Base-by-base conservation (phyloP, 2,113 vertebrate genomes). In the Anhinga anhinga region DNA sequence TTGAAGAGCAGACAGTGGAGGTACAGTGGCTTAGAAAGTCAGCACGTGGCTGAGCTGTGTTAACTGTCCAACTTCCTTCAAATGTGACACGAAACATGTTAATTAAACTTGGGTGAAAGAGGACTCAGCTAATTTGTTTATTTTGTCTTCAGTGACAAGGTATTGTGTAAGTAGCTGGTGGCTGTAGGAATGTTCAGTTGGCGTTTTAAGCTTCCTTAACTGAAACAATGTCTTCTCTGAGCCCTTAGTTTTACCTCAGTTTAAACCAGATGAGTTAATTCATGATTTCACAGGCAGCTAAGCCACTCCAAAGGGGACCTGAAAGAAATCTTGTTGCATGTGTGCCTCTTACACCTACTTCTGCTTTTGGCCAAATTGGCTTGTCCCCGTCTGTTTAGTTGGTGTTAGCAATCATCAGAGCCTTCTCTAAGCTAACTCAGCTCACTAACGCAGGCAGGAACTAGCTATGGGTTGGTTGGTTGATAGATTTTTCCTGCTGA, bases 101-200 rank as follows among this genome's bases (percentile, higher is more conserved):
- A 47, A 61, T 92, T 82, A 80, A 86, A 58, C 49, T 21, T 62
- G 30, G 32, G 26, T n/a, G 73, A 55, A n/a, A 50, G 78, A 79
- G 52, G 40, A 47, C 58, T 88, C 5, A 0, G 71, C 40, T 90
- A 21, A 45, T 83, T 65, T 72, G 50, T 27, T 80, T 23, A 12
- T 78, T 40, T n/a, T 79, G 44, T 88, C 49, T 80, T 86, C 1
- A 0, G 45, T 89, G 74, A 53, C 40, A 22, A 76, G 61, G 13
- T 55, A 1, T 34, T 0, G 0, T 63, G 29, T 55, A 50, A 78
- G 38, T 11, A 34, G 47, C 15, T 56, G 32, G 50, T 81, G 82
- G 44, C n/a, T 87, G 20, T 78, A 61, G 40, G 49, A 49, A 11
- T 8, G 19, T 36, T 77, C 36, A 25, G 9, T 19, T 90, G 71